Evolutionary conservation across 2,797 vertebrate genomes (phyloP).

Genomic region (Clarias platycephalus): DNA sequence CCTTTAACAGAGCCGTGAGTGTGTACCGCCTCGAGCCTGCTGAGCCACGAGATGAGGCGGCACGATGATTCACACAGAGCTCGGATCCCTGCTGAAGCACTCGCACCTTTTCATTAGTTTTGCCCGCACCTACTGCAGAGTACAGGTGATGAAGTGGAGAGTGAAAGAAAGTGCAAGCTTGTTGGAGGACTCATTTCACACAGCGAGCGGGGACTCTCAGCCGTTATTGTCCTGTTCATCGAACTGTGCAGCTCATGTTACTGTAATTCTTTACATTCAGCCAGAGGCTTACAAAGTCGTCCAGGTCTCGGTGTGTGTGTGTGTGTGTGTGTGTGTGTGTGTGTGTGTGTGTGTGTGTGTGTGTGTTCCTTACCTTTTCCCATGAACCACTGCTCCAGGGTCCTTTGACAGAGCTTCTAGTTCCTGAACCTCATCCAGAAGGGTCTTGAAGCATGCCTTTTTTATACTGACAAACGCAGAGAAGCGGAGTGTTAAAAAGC

Average conservation of each 20-base stretch:
- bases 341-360: slow-evolving; percentile 3
- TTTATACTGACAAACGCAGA: slow-evolving; percentile 77
- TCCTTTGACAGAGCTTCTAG: slow-evolving; percentile 94
- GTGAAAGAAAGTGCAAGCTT: slow-evolving; percentile 17
- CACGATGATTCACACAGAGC: slow-evolving; percentile 23
- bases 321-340: too few relatives aligned
- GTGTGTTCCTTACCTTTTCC: slow-evolving; percentile 83
- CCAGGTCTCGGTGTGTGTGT: neutral
- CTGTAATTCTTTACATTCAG: slow-evolving; percentile 21
- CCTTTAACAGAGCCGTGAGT: slow-evolving; percentile 16
- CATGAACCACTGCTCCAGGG: slow-evolving; percentile 91
- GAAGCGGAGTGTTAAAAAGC: neutral
- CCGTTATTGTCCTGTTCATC: neutral
- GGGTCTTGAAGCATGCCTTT: slow-evolving; percentile 89
- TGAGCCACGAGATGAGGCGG: slow-evolving; percentile 26
- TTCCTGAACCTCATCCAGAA: slow-evolving; percentile 98
- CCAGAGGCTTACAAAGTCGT: slow-evolving; percentile 6
- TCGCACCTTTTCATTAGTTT: slow-evolving; percentile 9
- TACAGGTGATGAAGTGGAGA: slow-evolving; percentile 21
- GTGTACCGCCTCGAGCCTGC: slow-evolving; percentile 1
- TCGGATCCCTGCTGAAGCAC: slow-evolving; percentile 23
- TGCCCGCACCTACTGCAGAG: neutral
- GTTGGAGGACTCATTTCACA: slow-evolving; percentile 13
- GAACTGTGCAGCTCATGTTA: slow-evolving; percentile 18
- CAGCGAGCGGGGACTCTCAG: neutral